phyloP scores from a whole-genome alignment of 1,140 invertebrate species.

The Anadara kagoshimensis region DNA sequence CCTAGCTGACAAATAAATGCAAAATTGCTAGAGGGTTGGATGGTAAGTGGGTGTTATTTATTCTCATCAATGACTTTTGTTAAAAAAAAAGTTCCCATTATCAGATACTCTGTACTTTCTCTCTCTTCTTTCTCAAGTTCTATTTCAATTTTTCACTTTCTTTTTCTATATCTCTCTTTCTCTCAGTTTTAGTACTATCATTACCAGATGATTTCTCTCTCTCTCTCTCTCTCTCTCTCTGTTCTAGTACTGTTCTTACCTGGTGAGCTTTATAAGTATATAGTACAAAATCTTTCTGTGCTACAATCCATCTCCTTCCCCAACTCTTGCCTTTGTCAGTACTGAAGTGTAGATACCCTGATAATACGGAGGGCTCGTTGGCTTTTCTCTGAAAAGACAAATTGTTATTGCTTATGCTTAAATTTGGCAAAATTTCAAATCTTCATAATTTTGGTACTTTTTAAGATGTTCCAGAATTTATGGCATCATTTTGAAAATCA shows the following conservation, averaged over 20 bases:
- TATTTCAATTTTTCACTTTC: background rate
- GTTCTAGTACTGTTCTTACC: conserved; percentile 70
- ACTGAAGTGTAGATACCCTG: conserved; percentile 77
- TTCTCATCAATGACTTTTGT: no score
- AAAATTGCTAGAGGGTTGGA: no score
- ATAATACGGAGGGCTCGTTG: conserved; percentile 76
- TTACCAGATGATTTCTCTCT: no score
- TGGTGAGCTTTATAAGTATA: conserved; percentile 80
- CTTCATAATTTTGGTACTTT: no score
- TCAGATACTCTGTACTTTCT: background rate
- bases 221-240: background rate
- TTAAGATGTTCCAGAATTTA: no score
- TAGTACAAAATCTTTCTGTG: conserved; percentile 80
- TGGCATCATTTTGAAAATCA: no score
- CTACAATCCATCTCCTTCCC: conserved; percentile 78
- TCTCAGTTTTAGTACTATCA: no score
- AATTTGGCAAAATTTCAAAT: background rate
- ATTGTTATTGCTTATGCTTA: no score
- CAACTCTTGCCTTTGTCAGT: conserved; percentile 79
- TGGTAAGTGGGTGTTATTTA: no score
- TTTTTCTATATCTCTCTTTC: background rate
- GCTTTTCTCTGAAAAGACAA: conserved; percentile 76
- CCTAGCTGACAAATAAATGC: no score
- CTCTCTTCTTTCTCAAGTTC: background rate
- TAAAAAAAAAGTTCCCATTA: no score